These are phyloP conservation scores for Scartelaos histophorus DNA, from an alignment of 2,113 vertebrate genomes.

Conservation along the genomic window DNA sequence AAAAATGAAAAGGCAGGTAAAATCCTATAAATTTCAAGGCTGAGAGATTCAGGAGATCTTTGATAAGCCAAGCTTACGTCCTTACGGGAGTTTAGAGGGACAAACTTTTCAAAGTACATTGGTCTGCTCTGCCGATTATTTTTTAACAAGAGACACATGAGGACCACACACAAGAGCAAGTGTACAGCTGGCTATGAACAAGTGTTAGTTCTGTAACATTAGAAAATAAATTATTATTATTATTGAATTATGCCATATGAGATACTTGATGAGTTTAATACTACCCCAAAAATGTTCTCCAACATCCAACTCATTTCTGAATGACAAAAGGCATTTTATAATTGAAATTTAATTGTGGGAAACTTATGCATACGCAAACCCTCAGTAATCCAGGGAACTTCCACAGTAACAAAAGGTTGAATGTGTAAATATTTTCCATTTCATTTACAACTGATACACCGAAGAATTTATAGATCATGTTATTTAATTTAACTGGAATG, in stretches of 20 bases:
- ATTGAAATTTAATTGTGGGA: too few species aligned
- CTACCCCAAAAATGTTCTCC: too few species aligned
- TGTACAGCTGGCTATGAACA: conserved; percentile 41
- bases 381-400: too few species aligned
- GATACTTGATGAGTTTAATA: too few species aligned
- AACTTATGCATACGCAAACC: neutral
- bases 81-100: conserved; percentile 10
- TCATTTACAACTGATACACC: neutral
- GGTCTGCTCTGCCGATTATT: conserved; percentile 26
- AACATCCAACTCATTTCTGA: too few species aligned
- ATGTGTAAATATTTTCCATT: neutral
- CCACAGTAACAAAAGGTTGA: neutral
- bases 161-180: conserved; percentile 17
- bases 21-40: conserved; percentile 67
- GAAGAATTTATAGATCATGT: neutral
- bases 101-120: conserved; percentile 40
- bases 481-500: too few species aligned
- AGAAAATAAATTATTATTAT: neutral
- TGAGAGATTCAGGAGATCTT: conserved; percentile 47
- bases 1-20: conserved; percentile 63
- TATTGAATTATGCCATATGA: too few species aligned
- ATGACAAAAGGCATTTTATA: too few species aligned
- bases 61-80: conserved; percentile 35
- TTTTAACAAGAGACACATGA: conserved; percentile 18
- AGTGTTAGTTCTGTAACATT: neutral